Evolutionary conservation across 2,888 invertebrate genomes (phyloP), one percentile per base, ranked within the genome.

Genomic region (Plebejus melissa): DNA sequence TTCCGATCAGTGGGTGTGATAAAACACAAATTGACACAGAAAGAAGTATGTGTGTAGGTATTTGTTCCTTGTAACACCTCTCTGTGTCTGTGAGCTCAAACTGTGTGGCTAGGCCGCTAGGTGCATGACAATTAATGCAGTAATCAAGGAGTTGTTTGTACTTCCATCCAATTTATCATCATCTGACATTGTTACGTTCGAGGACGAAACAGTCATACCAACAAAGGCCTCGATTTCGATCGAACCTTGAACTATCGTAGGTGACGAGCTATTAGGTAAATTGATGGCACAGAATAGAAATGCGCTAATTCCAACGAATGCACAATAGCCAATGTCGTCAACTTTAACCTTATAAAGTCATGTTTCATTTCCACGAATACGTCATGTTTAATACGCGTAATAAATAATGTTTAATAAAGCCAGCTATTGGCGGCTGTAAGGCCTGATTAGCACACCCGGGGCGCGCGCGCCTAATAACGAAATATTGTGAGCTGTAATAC

Each of bases 371-470:
- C 28, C 65, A 65, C 9, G 11, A 65, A 65, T 65, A 13, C 32
- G 13, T 65, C 65, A 65, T 32, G 65, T 65, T 65, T 65, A 65
- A 65, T 65, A 65, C 36, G 65, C 32, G 65, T 65, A 65, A 65
- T 65, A 65, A 65, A 65, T 32, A 65, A 36, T 36, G 65, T 65
- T 65, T 65, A 65, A 65, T 65, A 65, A 65, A 65, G 65, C 28
- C 65, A 36, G 32, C 5, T 36, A 65, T 65, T 65, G 65, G 32
- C 32, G 32, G 32, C 65, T 65, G 13, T 65, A 65, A 65, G 32
- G 65, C 32, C 65, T 65, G 32, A 65, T 65, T 32, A 65, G 65
- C 32, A 13, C 32, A 13, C 65, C 65, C 65, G 65, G 13, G 65
- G 65, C 65, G 65, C 32, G 32, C 9, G 16, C 5, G 16, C 32